A percentile compares a stretch with the other conserved stretches of the same genome.
Evolutionary conservation across 2,113 vertebrate species (phyloP).

Genomic region (Struthidea cinerea): DNA sequence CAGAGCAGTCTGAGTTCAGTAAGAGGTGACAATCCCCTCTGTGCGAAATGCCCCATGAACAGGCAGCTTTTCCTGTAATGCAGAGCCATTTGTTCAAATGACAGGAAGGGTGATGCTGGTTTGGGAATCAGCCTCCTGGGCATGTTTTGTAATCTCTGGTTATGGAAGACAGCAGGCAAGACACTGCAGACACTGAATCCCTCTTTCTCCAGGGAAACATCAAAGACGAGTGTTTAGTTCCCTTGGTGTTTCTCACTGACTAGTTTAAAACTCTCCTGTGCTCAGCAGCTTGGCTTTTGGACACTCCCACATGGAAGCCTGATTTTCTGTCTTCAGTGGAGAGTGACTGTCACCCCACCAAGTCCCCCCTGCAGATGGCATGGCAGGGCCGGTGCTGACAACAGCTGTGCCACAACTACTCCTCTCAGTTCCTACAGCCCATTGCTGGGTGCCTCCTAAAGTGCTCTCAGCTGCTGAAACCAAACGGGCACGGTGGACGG

Average conservation of each 20-base stretch:
- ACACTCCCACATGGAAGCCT: not conserved
- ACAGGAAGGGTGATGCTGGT: not conserved
- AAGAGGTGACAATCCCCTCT: not conserved
- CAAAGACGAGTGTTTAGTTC: not conserved
- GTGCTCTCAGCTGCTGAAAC: not conserved
- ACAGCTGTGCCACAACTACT: not conserved
- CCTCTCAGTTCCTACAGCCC: not conserved
- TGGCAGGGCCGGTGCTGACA: not conserved
- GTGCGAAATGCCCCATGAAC: not conserved
- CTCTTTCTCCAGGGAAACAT: not conserved
- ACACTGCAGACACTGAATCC: not conserved
- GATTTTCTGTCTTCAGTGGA: not conserved
- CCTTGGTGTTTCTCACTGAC: not conserved
- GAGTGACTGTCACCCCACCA: not conserved
- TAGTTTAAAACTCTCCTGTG: not conserved
- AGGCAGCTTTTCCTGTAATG: not conserved
- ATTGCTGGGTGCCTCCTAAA: not conserved
- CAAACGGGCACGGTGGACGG: not conserved
- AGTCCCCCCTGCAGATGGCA: not conserved
- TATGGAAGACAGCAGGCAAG: not conserved
- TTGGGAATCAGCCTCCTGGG: not conserved
- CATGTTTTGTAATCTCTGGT: fast-evolving
- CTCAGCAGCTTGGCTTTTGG: not conserved
- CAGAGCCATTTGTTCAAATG: not conserved
- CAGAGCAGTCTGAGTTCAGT: not conserved